A percentile compares a stretch with the other conserved stretches of the same genome.
Evolutionary conservation across 2,888 invertebrate species (phyloP).

Genomic region (Apodemia duryi): DNA sequence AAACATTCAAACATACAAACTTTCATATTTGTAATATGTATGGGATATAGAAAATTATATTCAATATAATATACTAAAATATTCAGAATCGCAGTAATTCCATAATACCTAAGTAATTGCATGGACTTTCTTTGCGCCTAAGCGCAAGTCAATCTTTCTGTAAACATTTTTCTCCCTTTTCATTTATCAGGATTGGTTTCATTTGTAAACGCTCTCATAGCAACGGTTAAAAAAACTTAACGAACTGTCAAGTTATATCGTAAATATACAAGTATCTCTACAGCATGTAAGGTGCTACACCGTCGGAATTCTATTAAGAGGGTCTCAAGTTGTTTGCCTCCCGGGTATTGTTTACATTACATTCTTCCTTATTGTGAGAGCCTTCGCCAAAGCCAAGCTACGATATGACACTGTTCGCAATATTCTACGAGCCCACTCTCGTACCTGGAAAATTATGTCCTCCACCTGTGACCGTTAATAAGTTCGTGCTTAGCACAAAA

Average conservation of each 20-base stretch:
- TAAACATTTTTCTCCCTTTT: background rate
- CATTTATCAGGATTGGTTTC: background rate
- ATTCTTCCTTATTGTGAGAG: constrained; percentile 54
- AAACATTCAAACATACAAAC: too few relatives aligned
- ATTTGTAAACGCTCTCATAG: background rate
- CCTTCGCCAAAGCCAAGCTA: constrained; percentile 33
- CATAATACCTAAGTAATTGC: too few relatives aligned
- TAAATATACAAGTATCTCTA: constrained; percentile 7
- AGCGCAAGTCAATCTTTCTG: too few relatives aligned
- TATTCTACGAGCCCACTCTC: constrained; percentile 33
- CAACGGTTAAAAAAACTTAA: background rate
- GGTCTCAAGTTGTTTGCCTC: constrained; percentile 59
- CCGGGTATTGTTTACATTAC: constrained; percentile 56
- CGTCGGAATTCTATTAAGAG: constrained; percentile 64
- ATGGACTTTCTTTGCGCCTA: too few relatives aligned
- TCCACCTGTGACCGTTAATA: constrained; percentile 55
- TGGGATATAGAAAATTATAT: too few relatives aligned
- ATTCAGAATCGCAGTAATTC: too few relatives aligned
- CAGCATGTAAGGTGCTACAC: constrained; percentile 6
- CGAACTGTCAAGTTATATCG: background rate
- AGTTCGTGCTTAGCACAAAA: constrained; percentile 29
- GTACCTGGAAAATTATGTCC: constrained; percentile 44
- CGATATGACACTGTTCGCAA: constrained; percentile 33
- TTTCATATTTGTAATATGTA: too few relatives aligned
- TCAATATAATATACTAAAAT: too few relatives aligned